Base-by-base conservation (phyloP, 1,140 invertebrate genomes). In the Rhagoletis zephyria region DNA sequence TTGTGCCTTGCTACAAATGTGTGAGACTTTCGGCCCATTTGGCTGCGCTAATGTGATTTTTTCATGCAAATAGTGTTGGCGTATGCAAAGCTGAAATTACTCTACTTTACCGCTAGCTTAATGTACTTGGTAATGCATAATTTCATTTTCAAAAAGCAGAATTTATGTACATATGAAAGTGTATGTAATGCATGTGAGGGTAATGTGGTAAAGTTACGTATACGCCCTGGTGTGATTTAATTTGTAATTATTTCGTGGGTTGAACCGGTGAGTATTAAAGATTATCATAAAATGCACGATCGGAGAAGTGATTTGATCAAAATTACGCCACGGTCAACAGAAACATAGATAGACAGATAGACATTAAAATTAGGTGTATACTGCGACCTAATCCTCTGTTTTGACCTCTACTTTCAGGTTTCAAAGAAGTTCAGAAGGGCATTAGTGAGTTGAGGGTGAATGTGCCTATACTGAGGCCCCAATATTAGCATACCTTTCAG, bases 121-220 rank as follows among this genome's bases (percentile, higher is more conserved):
- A 81, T 81, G 74, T 48, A 56, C 74, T 59, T 81, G n/a, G 74
- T 59, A 81, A 81, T 81, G 74, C 48, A 81, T 81, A 81, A 81
- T 56, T 81, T 81, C 48, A 51, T 81, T 81, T 56, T 81, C 74
- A 81, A 81, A 30, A 81, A 59, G n/a, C 74, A 40, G 48, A 19
- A 81, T 30, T 14, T 16, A 63, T 63, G 61, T 63, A 4, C 61
- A 30, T 30, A 30, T 30, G 30, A 30, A 30, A 30, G 30, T 30
- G 0, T 30, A 30, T 1, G 1, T 30, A 63, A 14, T 63, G 61
- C 9, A 16, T 4, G n/a, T 63, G 61, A 63, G 61, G 16, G n/a
- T 63, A 63, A 63, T 63, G n/a, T 14, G 4, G 4, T 16, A 14
- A 14, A 16, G n/a, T 63, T 63, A 63, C 9, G 61, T n/a, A 63